These are phyloP conservation scores for Malacosoma neustria DNA, from an alignment of 2,888 invertebrate genomes.

Conservation along the genomic window DNA sequence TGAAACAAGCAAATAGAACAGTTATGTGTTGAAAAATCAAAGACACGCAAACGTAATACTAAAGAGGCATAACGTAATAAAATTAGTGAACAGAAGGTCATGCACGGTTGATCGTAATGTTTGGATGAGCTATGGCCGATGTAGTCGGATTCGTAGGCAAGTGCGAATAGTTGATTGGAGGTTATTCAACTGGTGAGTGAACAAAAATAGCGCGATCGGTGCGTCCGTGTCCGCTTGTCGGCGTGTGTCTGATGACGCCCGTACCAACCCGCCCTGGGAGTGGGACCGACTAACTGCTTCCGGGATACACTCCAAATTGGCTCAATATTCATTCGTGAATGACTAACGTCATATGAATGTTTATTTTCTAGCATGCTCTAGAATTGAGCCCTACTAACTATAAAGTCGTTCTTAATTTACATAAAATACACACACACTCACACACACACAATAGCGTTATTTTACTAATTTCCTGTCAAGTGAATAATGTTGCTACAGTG, in stretches of 20 bases:
- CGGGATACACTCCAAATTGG: slow-evolving; percentile 45
- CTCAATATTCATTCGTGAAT: slow-evolving; percentile 25
- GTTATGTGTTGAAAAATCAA: background rate
- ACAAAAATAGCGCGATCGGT: slow-evolving; percentile 64
- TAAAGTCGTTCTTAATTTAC: too few species aligned
- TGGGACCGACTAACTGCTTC: slow-evolving; percentile 37
- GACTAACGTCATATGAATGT: slow-evolving; percentile 2
- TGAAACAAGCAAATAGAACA: background rate
- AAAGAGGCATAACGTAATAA: background rate
- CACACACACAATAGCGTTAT: too few species aligned
- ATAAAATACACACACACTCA: too few species aligned
- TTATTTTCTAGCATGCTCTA: background rate
- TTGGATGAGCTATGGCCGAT: slow-evolving; percentile 24
- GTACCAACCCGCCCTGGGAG: slow-evolving; percentile 28
- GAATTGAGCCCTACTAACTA: background rate
- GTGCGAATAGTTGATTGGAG: slow-evolving; percentile 74
- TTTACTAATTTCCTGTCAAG: background rate
- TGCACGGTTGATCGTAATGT: slow-evolving; percentile 16
- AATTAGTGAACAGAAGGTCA: slow-evolving; percentile 14
- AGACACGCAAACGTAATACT: background rate
- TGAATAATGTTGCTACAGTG: background rate
- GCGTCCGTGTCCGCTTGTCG: slow-evolving; percentile 29
- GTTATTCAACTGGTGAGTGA: slow-evolving; percentile 70
- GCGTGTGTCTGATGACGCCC: slow-evolving; percentile 25
- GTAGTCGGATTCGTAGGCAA: slow-evolving; percentile 48